Conservation (phyloP, 2,113 vertebrate species). For the Urocynchramus pylzowi region DNA sequence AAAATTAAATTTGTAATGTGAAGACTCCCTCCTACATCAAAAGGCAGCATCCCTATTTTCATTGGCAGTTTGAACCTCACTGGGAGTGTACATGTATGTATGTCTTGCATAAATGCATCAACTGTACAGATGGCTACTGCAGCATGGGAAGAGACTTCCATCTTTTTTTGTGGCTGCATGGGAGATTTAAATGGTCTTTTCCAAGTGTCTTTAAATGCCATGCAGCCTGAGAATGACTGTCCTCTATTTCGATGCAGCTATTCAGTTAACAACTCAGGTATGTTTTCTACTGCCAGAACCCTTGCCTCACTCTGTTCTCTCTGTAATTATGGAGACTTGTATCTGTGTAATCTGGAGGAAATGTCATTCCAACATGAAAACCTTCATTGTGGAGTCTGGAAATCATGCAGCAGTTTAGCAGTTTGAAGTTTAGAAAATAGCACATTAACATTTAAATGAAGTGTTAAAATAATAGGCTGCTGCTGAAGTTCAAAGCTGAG, state of each 20-base stretch:
- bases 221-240: not conserved
- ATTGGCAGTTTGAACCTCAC: not conserved
- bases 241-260: not conserved
- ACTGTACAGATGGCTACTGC: not conserved
- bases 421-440: slow-evolving; percentile 7
- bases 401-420: not conserved
- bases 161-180: not conserved
- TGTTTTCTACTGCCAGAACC: not conserved
- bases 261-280: not conserved
- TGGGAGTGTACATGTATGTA: not conserved
- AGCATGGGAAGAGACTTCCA: not conserved
- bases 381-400: not conserved
- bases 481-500: slow-evolving; percentile 2
- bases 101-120: not conserved
- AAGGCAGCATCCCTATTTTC: not conserved
- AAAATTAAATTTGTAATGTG: not conserved
- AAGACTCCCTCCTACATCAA: not conserved
- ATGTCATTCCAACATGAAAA: not conserved
- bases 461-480: not conserved
- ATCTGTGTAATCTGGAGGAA: not conserved
- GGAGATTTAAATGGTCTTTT: not conserved
- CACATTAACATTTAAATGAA: slow-evolving; percentile 28
- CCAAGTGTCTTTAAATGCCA: not conserved
- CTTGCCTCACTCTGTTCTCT: not conserved
- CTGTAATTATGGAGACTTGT: not conserved